A percentile compares a stretch with the other conserved stretches of the same genome.
These are phyloP conservation scores for Anguilla anguilla DNA, from an alignment of 2,797 vertebrate species.

Conservation along the genomic window DNA sequence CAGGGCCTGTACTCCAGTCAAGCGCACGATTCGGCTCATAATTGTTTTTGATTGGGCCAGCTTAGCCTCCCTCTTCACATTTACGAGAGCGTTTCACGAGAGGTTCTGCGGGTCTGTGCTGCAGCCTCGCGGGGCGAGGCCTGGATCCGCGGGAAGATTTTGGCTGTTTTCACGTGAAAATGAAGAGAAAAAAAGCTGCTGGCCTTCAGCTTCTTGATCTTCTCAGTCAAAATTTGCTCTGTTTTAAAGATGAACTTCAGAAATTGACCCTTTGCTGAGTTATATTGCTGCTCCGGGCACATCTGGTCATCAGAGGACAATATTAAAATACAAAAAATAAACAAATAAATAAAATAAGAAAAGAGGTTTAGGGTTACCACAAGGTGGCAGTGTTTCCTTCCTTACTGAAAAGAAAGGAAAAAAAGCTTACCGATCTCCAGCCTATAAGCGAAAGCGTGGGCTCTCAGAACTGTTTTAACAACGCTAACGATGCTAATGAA, in stretches of 20 bases:
- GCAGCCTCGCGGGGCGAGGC: background rate
- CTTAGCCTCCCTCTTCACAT: background rate
- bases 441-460: background rate
- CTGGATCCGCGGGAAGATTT: background rate
- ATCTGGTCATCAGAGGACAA: background rate
- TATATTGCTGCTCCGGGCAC: background rate
- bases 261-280: background rate
- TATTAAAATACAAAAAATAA: background rate
- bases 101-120: background rate
- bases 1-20: background rate
- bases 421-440: background rate
- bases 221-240: background rate
- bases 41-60: background rate
- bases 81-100: background rate
- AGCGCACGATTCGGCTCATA: background rate
- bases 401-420: background rate
- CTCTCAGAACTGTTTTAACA: background rate
- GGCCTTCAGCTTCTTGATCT: background rate
- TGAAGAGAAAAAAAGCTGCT: background rate
- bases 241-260: background rate
- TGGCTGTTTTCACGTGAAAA: background rate
- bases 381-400: constrained; percentile 51
- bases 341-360: background rate
- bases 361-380: constrained; percentile 46
- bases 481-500: background rate